A percentile compares a stretch with the other conserved stretches of the same genome.
Evolutionary conservation across 2,113 vertebrate genomes (phyloP).

Genomic region (Suncus etruscus): DNA sequence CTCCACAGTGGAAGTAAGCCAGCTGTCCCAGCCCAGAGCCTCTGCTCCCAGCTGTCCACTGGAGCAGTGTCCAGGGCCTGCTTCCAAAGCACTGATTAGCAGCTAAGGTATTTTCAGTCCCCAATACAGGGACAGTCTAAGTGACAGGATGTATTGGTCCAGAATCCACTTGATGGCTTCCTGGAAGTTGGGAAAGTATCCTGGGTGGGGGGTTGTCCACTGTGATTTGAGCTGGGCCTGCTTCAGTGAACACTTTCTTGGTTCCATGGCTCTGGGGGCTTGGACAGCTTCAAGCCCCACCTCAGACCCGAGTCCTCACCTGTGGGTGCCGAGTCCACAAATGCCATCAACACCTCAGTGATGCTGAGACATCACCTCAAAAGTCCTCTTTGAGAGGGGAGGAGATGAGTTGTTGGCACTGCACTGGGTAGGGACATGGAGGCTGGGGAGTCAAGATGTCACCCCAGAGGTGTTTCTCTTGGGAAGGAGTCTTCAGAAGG

Average conservation of each 20-base stretch:
- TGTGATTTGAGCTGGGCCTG: not conserved
- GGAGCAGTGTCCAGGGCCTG: not conserved
- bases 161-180: slow-evolving; percentile 44
- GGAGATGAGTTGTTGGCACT: not conserved
- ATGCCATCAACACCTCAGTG: not conserved
- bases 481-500: not conserved
- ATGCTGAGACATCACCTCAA: slow-evolving; percentile 34
- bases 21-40: not conserved
- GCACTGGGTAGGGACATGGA: not conserved
- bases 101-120: not conserved
- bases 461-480: slow-evolving; percentile 7
- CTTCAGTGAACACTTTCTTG: slow-evolving; percentile 41
- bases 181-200: slow-evolving; percentile 22
- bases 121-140: not conserved
- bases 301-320: not conserved
- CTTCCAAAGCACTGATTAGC: not conserved
- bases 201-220: not conserved
- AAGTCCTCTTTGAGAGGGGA: slow-evolving; percentile 60
- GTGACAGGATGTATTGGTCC: slow-evolving; percentile 24
- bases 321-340: slow-evolving; percentile 6
- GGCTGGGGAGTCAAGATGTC: slow-evolving; percentile 23
- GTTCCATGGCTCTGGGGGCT: not conserved
- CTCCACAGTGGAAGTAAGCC: not conserved
- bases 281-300: not conserved
- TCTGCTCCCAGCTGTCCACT: not conserved